Percentiles rank a stretch among this genome's conserved stretches.
phyloP scores from a whole-genome alignment of 2,113 vertebrate species.

The Carassius gibelio region DNA sequence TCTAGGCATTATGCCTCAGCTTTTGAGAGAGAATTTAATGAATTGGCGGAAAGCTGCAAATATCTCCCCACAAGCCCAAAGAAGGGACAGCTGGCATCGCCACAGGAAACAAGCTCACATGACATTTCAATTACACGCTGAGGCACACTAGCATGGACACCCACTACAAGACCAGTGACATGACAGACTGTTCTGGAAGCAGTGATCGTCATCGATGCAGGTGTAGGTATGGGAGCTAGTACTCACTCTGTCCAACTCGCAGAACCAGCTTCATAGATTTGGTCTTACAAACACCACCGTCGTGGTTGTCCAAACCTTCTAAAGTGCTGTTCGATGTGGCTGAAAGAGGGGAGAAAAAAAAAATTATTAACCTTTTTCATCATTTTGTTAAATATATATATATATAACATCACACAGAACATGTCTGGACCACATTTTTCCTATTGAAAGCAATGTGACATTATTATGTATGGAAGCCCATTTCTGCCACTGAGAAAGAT shows the following conservation, averaged over 20 bases:
- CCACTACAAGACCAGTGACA: not conserved
- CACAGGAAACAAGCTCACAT: slow-evolving; percentile 80
- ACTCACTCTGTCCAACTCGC: slow-evolving; percentile 98
- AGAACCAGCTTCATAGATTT: slow-evolving; percentile 98
- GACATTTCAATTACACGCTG: slow-evolving; percentile 78
- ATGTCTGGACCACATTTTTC: not conserved
- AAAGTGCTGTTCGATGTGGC: slow-evolving; percentile 93
- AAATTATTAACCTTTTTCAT: not conserved
- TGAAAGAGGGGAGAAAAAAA: slow-evolving; percentile 57
- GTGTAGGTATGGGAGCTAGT: slow-evolving; percentile 11
- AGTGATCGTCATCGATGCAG: slow-evolving; percentile 17
- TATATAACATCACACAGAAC: not conserved
- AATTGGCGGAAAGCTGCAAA: slow-evolving; percentile 49
- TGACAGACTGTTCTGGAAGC: not conserved
- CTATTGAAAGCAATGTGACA: not conserved
- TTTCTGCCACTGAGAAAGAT: too few relatives aligned
- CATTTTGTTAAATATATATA: not conserved
- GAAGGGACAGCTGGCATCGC: slow-evolving; percentile 80
- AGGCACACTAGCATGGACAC: slow-evolving; percentile 32
- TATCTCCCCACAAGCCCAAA: slow-evolving; percentile 23
- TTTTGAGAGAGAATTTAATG: slow-evolving; percentile 50
- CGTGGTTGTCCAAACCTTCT: slow-evolving; percentile 92
- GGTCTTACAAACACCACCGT: slow-evolving; percentile 91
- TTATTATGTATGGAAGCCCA: not conserved
- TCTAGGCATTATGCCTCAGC: slow-evolving; percentile 33